phyloP scores from a whole-genome alignment of 2,888 invertebrate genomes.

The Proisotoma minuta region DNA sequence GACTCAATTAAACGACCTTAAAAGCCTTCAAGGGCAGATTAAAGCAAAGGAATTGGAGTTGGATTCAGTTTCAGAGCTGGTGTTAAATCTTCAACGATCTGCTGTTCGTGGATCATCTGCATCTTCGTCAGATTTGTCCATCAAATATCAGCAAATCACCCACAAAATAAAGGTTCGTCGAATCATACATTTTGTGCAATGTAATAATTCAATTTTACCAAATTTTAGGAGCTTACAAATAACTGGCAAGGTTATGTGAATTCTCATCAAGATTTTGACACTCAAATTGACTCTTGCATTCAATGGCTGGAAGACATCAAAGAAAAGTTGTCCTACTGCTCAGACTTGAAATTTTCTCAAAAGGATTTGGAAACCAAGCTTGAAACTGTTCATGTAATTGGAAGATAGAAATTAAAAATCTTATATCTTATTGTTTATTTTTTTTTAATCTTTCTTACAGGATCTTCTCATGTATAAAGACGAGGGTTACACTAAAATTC shows the following conservation, averaged over 20 bases:
- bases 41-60: slow-evolving; percentile 87
- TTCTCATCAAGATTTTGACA: slow-evolving; percentile 81
- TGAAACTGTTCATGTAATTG: slow-evolving; percentile 61
- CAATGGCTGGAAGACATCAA: slow-evolving; percentile 78
- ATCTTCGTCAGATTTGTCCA: slow-evolving; percentile 82
- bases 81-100: slow-evolving; percentile 74
- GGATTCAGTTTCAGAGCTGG: slow-evolving; percentile 84
- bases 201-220: too few relatives aligned
- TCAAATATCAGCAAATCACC: slow-evolving; percentile 84
- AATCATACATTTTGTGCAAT: too few relatives aligned
- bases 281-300: slow-evolving; percentile 70
- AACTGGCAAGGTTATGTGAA: slow-evolving; percentile 90
- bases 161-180: slow-evolving; percentile 69
- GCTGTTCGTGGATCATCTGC: slow-evolving; percentile 61
- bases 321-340: slow-evolving; percentile 79
- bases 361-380: slow-evolving; percentile 80
- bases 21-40: slow-evolving; percentile 75
- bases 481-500: slow-evolving; percentile 82
- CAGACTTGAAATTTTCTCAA: slow-evolving; percentile 74
- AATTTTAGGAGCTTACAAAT: slow-evolving; percentile 65
- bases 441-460: slow-evolving; percentile 51
- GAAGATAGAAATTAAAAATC: not conserved
- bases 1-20: slow-evolving; percentile 71
- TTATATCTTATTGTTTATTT: not conserved
- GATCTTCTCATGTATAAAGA: slow-evolving; percentile 86